Base-by-base conservation (phyloP, 2,113 vertebrate genomes). In the Galeopterus variegatus region DNA sequence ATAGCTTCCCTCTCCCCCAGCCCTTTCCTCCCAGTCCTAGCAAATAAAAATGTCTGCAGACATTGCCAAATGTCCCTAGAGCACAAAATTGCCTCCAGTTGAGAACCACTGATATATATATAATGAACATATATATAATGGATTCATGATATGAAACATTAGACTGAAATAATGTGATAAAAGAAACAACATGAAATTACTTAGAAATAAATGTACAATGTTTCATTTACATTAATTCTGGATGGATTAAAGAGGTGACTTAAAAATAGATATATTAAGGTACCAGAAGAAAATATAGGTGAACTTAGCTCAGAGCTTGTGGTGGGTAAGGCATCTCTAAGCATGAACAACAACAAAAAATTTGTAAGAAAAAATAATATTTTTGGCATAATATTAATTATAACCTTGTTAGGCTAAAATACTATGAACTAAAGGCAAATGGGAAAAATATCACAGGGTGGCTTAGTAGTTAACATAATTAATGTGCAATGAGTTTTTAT, bases 361-460 rank as follows among this genome's bases (percentile, higher is more conserved):
- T 23, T 81, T 3, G n/a, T 65, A 90, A n/a, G 11, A 73, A 90
- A 93, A 84, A 17, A 28, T 14, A 73, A 70, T 21, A 26, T 77
- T n/a, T 58, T 65, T 90, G 72, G 81, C 60, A 91, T 95, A 90
- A 90, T 41, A 91, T 67, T 93, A 86, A 85, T 69, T 48, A 82
- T 73, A 80, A 76, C 52, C 7, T 52, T 54, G 3, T 80, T 69
- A 58, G 41, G 52, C 26, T 62, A 88, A 81, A 70, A 83, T 73
- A 54, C 33, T 86, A 50, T 79, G 91, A 91, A 56, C 1, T 73
- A 81, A 93, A 91, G 33, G 36, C 14, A 93, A 95, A 81, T 62
- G 15, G 41, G 50, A 1, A 64, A 91, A 58, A 19, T 75, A 72
- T 69, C 31, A 89, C 28, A 56, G 69, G 24, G 8, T 95, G 18